Evolutionary conservation across 2,888 invertebrate genomes (phyloP).

Genomic region (Temnothorax ravouxi): DNA sequence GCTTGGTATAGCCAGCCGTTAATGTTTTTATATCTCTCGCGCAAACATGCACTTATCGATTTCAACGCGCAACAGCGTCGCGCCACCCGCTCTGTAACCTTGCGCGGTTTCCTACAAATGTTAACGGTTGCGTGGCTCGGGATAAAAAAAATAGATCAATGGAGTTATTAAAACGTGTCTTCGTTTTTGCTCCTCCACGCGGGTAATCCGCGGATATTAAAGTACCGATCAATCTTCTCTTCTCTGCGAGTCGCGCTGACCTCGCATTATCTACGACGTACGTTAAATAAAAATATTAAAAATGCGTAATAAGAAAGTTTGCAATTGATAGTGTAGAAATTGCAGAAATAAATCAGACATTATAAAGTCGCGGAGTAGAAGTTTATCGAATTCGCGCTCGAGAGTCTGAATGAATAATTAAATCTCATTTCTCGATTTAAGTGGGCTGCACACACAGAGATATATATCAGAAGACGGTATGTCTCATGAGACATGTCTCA

Average conservation of each 20-base stretch:
- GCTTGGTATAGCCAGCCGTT: slow-evolving; percentile 1
- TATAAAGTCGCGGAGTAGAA: neutral
- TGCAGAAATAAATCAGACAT: neutral
- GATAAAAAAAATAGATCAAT: slow-evolving; percentile 42
- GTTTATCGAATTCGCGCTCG: neutral
- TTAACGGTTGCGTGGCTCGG: slow-evolving; percentile 31
- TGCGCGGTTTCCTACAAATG: slow-evolving; percentile 31
- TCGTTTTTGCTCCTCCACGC: slow-evolving; percentile 23
- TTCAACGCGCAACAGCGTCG: slow-evolving; percentile 50
- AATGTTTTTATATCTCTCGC: slow-evolving; percentile 43
- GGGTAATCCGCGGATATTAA: slow-evolving; percentile 48
- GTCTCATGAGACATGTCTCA: no score
- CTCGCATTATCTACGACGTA: slow-evolving; percentile 5
- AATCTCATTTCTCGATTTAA: neutral
- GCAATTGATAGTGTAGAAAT: neutral
- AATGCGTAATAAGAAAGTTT: neutral
- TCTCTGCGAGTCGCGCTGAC: neutral
- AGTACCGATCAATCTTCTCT: slow-evolving; percentile 44
- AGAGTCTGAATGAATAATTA: neutral
- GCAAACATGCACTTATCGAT: slow-evolving; percentile 47
- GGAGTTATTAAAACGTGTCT: slow-evolving; percentile 36
- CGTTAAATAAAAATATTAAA: neutral
- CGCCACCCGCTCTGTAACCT: slow-evolving; percentile 3
- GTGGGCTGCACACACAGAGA: no score
- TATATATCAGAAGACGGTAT: no score